Percentiles rank a stretch among this genome's conserved stretches.
Conservation (phyloP, 2,113 vertebrate genomes). For the Amia ocellicauda region DNA sequence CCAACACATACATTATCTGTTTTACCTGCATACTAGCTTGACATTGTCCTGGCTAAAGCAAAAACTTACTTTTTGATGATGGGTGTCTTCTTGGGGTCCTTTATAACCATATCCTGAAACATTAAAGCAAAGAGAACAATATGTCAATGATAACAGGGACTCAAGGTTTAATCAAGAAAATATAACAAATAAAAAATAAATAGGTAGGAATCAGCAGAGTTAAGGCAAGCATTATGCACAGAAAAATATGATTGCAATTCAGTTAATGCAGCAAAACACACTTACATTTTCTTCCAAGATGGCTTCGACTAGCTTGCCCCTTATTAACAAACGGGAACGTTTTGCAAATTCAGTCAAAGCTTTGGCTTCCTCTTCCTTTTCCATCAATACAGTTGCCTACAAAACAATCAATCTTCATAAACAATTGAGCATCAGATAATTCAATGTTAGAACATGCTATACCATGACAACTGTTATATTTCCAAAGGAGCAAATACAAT, state of each 20-base stretch:
- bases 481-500: too few relatives aligned
- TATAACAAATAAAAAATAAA: too few relatives aligned
- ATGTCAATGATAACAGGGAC: too few relatives aligned
- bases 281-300: conserved; percentile 41
- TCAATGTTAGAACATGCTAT: too few relatives aligned
- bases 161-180: too few relatives aligned
- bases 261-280: neutral
- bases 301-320: conserved; percentile 33
- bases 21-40: too few relatives aligned
- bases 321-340: conserved; percentile 27
- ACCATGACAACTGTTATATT: too few relatives aligned
- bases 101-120: conserved; percentile 45
- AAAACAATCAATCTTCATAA: neutral
- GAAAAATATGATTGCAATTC: too few relatives aligned
- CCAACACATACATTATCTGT: too few relatives aligned
- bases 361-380: conserved; percentile 53
- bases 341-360: conserved; percentile 37
- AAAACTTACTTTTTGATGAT: conserved; percentile 31
- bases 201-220: neutral
- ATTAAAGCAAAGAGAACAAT: neutral
- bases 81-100: conserved; percentile 3
- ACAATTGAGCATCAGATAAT: too few relatives aligned
- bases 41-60: neutral
- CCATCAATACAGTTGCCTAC: conserved; percentile 53
- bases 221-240: neutral